A percentile compares a stretch with the other conserved stretches of the same genome.
These are phyloP conservation scores for Grammomys surdaster DNA, from an alignment of 2,113 vertebrate genomes.

Conservation along the genomic window DNA sequence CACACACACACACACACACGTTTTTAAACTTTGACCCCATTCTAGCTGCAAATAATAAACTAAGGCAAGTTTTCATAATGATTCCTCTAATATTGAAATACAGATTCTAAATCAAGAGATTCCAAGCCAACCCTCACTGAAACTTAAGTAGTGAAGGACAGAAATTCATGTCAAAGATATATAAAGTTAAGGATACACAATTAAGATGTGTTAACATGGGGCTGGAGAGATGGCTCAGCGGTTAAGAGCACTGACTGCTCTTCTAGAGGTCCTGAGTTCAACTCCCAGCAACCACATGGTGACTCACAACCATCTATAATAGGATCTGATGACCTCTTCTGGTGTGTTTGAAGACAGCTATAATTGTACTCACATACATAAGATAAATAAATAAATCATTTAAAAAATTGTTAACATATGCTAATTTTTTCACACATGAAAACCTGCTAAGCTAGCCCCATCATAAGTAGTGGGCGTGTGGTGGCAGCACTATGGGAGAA, in stretches of 20 bases:
- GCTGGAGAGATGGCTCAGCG: too few relatives aligned
- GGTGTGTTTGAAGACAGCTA: too few relatives aligned
- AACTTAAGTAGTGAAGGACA: constrained; percentile 4
- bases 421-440: neutral
- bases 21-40: neutral
- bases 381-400: too few relatives aligned
- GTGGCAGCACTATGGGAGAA: neutral
- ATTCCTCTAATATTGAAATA: neutral
- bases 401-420: neutral
- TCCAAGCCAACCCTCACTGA: neutral
- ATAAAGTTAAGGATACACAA: constrained; percentile 7
- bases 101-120: neutral
- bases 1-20: too few relatives aligned
- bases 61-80: neutral
- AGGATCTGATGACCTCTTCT: too few relatives aligned
- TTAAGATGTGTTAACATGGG: neutral
- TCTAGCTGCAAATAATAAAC: constrained; percentile 21
- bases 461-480: neutral
- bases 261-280: too few relatives aligned
- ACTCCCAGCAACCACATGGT: too few relatives aligned
- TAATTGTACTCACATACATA: too few relatives aligned
- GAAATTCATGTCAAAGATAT: constrained; percentile 41
- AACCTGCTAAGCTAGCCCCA: neutral
- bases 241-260: too few relatives aligned
- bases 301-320: too few relatives aligned